phyloP scores from a whole-genome alignment of 2,888 invertebrate genomes.

The Eilema griseolum region DNA sequence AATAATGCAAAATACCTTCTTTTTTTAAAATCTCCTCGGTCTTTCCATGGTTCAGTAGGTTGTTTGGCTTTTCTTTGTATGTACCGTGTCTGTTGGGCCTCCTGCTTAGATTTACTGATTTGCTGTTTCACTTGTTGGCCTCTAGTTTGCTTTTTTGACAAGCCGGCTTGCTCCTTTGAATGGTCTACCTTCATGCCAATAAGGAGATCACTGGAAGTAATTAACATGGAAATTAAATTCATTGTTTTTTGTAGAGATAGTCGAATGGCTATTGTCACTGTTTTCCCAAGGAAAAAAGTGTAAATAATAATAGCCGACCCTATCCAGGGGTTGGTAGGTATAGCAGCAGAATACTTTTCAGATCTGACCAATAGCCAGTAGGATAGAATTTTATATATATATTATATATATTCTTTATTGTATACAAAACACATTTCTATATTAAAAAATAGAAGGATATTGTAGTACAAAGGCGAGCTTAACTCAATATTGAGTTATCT shows the following conservation, averaged over 20 bases:
- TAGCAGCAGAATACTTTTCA: too few species aligned
- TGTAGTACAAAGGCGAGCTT: too few species aligned
- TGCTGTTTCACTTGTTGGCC: conserved; percentile 86
- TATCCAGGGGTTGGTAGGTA: too few species aligned
- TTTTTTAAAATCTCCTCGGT: conserved; percentile 7
- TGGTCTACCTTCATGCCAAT: conserved; percentile 93
- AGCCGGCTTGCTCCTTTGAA: conserved; percentile 69
- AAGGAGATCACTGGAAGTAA: conserved; percentile 88
- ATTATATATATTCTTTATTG: too few species aligned
- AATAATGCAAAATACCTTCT: conserved; percentile 12
- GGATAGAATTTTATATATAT: too few species aligned
- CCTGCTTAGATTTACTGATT: conserved; percentile 66
- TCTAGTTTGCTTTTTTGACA: conserved; percentile 65
- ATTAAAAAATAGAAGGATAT: too few species aligned
- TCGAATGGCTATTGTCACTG: neutral
- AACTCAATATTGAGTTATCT: too few species aligned
- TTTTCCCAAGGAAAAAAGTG: too few species aligned
- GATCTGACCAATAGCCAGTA: too few species aligned
- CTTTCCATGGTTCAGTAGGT: conserved; percentile 10
- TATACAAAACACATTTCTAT: too few species aligned
- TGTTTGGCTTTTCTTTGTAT: conserved; percentile 52
- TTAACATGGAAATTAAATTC: neutral
- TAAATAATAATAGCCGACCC: neutral
- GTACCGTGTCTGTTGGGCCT: conserved; percentile 59
- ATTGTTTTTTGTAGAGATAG: neutral